phyloP scores from a whole-genome alignment of 2,888 invertebrate species.

The Clepsis dumicolana region DNA sequence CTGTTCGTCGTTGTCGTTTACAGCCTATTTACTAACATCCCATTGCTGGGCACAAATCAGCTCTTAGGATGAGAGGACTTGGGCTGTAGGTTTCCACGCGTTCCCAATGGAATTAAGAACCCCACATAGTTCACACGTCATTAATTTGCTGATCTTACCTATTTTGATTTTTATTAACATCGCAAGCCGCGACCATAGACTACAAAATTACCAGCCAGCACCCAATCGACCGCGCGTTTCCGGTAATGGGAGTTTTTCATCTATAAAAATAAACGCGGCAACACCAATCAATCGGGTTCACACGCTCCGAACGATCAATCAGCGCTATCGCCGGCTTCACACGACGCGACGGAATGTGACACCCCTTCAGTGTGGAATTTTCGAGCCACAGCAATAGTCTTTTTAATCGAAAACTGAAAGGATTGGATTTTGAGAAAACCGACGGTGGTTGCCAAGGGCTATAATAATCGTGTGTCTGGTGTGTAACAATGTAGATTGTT shows the following conservation, averaged over 20 bases:
- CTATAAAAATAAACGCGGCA: constrained; percentile 40
- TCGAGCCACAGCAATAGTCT: constrained; percentile 33
- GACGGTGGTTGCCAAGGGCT: not conserved
- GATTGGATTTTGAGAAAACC: constrained; percentile 22
- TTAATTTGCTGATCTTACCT: not conserved
- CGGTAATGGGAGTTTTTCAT: constrained; percentile 41
- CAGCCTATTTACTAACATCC: no score
- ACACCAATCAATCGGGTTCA: constrained; percentile 49
- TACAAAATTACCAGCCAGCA: constrained; percentile 18
- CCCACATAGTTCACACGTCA: not conserved
- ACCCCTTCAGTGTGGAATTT: constrained; percentile 38
- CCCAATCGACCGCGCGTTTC: constrained; percentile 14
- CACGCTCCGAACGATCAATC: constrained; percentile 53
- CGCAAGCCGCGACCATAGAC: not conserved
- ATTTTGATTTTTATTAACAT: not conserved
- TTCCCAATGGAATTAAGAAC: no score
- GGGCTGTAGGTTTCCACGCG: no score
- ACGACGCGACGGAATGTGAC: constrained; percentile 42
- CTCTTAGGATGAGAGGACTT: no score
- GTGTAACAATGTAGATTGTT: not conserved
- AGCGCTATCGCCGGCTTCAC: constrained; percentile 50
- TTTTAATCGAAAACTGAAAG: constrained; percentile 32
- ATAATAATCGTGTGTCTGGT: not conserved
- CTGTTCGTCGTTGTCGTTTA: no score
- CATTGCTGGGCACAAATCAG: no score